Base-by-base conservation (phyloP, 1,140 invertebrate species). In the Bombus superbus region DNA sequence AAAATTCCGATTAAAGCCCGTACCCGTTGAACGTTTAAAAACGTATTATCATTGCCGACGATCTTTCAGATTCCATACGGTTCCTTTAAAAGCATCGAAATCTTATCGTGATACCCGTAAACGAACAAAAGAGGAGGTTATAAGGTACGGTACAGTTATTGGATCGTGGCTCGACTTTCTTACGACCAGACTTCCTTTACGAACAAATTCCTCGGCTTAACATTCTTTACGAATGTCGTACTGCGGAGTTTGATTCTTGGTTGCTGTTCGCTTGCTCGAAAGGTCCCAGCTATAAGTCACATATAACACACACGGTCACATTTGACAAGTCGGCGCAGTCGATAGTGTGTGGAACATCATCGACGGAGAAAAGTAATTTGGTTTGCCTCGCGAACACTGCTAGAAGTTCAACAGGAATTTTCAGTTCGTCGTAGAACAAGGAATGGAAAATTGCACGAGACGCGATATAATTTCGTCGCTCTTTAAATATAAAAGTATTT, bases 361-460 rank as follows among this genome's bases (percentile, higher is more conserved):
- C 64, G 87, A 66, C 79, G 22, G 64, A 64, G 73, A 83, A 86
- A 85, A 90, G 87, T 92, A 91, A 91, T 91, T 91, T 89, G 75
- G 79, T 76, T 86, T 66, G 72, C 40, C 62, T 25, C 40, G 75
- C 78, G 78, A 85, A 72, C 53, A 71, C 80, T 78, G 82, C 84
- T 83, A 87, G 71, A 91, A 91, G 74, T 91, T 90, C 72, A 74
- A 62, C 82, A 87, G 87, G 89, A 86, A 89, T 89, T 83, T 78
- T 80, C 18, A 78, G 59, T 78, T 68, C 22, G 35, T 74, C 66
- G n/a, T 72, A 38, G 81, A 40, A 75, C 38, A 90, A 89, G 40
- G 77, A 35, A 66, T 74, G 47, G 66, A 47, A 40, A 75, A 68
- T 84, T 59, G 59, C 35, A 69, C 64, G 10, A 59, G 44, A 47